Conservation (phyloP, 2,113 vertebrate genomes). For the Grallaria varia region DNA sequence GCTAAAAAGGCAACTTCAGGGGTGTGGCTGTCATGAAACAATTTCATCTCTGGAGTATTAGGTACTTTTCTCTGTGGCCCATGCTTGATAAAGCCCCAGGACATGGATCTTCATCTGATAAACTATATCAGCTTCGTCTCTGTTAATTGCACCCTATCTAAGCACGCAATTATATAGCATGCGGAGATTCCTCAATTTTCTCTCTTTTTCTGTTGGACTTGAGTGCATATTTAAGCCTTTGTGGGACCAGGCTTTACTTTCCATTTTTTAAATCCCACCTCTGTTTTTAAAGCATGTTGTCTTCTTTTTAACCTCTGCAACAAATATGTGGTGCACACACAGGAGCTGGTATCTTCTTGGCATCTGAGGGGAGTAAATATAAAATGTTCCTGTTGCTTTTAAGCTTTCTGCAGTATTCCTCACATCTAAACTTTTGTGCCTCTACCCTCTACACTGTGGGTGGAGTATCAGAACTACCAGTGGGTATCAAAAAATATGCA, state of each 20-base stretch:
- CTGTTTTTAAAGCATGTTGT: background rate
- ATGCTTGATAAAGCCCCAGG: background rate
- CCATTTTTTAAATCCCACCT: background rate
- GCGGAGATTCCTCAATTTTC: background rate
- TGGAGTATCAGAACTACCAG: background rate
- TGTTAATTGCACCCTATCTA: background rate
- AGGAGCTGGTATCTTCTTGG: background rate
- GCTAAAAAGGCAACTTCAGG: conserved; percentile 77
- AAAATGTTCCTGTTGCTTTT: background rate
- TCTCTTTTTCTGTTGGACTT: background rate
- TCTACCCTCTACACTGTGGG: background rate
- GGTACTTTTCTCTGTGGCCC: background rate
- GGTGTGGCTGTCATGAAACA: conserved; percentile 71
- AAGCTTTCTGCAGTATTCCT: background rate
- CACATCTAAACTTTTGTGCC: background rate
- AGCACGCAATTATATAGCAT: background rate
- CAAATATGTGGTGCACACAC: background rate
- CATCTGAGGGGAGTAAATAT: background rate
- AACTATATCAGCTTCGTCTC: background rate
- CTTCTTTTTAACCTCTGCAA: background rate
- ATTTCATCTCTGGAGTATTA: conserved; percentile 49
- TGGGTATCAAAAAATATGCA: background rate
- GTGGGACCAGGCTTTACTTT: background rate
- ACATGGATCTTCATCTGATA: background rate
- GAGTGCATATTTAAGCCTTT: background rate